Evolutionary conservation across 2,888 invertebrate genomes (phyloP).

Genomic region (Ommatoiulus sabulosus): DNA sequence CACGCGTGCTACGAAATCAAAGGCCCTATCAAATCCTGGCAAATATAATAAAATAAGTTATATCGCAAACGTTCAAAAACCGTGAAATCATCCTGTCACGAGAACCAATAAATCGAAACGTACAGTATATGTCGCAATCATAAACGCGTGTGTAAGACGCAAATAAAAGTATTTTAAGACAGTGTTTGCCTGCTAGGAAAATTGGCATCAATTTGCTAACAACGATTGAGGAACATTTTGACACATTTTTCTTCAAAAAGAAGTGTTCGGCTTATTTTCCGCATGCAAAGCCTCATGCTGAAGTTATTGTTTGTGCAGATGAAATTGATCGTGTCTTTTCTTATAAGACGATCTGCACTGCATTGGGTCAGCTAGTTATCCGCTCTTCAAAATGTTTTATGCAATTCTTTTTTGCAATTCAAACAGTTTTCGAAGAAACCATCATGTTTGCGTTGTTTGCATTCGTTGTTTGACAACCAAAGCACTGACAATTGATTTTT

Average conservation of each 20-base stretch:
- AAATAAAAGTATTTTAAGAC: too few species aligned
- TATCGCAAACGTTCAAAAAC: neutral
- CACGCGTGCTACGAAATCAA: neutral
- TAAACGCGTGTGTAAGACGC: too few species aligned
- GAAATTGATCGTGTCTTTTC: neutral
- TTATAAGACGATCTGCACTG: neutral
- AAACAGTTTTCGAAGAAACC: neutral
- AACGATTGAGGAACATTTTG: too few species aligned
- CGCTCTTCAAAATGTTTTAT: slow-evolving; percentile 12
- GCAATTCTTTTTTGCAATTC: neutral
- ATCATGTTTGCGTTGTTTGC: neutral
- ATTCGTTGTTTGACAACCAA: neutral
- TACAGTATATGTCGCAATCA: too few species aligned
- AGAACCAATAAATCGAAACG: too few species aligned
- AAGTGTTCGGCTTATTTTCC: too few species aligned
- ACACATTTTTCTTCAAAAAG: too few species aligned
- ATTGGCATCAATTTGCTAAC: too few species aligned
- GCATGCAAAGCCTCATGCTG: neutral
- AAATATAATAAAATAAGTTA: neutral
- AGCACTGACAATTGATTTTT: neutral
- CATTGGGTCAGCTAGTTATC: neutral
- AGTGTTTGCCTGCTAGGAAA: too few species aligned
- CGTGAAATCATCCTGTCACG: neutral
- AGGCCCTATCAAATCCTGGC: neutral
- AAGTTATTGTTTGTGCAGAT: neutral